Evolutionary conservation across 1,140 invertebrate species (phyloP).

Genomic region (Camponotus floridanus): DNA sequence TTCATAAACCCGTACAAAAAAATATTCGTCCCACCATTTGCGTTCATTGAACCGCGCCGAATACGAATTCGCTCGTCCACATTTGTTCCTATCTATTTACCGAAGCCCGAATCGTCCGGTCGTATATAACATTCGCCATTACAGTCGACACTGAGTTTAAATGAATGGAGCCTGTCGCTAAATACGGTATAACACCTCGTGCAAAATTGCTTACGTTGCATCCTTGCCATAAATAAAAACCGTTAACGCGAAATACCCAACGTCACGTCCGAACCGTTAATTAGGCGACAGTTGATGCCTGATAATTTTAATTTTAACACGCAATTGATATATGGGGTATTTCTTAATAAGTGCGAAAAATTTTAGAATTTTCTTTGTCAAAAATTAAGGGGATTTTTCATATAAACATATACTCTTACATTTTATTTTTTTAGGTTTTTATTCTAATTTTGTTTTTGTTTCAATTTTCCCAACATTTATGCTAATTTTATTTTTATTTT

Average conservation of each 20-base stretch:
- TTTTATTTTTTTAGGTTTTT: too few relatives aligned
- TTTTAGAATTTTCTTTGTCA: too few relatives aligned
- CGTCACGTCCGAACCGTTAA: conserved; percentile 5
- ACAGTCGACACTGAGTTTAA: conserved; percentile 24
- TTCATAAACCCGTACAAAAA: conserved; percentile 43
- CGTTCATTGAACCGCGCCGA: conserved; percentile 34
- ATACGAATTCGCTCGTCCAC: conserved; percentile 18
- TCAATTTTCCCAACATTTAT: too few relatives aligned
- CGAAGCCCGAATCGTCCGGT: conserved; percentile 20
- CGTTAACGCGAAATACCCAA: not conserved
- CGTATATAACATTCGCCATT: conserved; percentile 25
- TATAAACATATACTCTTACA: too few relatives aligned
- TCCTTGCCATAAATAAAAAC: not conserved
- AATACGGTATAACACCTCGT: not conserved
- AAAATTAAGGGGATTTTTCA: too few relatives aligned
- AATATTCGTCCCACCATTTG: conserved; percentile 25
- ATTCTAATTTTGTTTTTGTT: too few relatives aligned
- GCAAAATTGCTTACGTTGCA: conserved; percentile 22
- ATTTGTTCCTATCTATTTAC: conserved; percentile 48
- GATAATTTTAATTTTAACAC: conserved; percentile 16
- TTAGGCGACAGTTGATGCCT: not conserved
- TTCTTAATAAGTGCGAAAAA: too few relatives aligned
- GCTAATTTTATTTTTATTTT: too few relatives aligned
- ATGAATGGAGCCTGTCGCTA: conserved; percentile 31
- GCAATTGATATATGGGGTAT: not conserved